These are phyloP conservation scores for Ceraclea dissimilis DNA, from an alignment of 2,888 invertebrate genomes.

Conservation along the genomic window DNA sequence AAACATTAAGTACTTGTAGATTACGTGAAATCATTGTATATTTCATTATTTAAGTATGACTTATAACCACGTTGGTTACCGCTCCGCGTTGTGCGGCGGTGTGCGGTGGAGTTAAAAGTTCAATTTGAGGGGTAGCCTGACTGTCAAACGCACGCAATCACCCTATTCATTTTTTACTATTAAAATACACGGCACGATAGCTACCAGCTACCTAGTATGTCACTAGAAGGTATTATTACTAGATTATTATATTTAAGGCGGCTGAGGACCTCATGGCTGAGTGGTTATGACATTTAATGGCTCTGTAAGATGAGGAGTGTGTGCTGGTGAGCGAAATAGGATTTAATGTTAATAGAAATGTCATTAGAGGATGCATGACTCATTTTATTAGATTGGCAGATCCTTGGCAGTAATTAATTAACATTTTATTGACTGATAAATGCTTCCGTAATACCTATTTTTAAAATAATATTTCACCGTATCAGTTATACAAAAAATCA, in stretches of 20 bases:
- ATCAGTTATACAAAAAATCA: too few species aligned
- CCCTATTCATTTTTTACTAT: constrained; percentile 1
- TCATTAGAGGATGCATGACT: not conserved
- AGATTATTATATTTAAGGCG: not conserved
- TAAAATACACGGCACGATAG: not conserved
- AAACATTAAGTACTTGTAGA: too few species aligned
- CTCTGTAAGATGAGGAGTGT: not conserved
- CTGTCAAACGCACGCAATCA: not conserved
- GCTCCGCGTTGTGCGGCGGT: too few species aligned
- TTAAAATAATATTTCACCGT: too few species aligned
- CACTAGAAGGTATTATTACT: too few species aligned
- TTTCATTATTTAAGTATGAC: too few species aligned
- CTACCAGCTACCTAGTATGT: too few species aligned
- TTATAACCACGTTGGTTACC: too few species aligned
- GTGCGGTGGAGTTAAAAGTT: not conserved
- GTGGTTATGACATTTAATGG: not conserved
- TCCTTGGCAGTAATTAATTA: too few species aligned
- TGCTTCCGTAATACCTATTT: too few species aligned
- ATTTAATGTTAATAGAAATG: not conserved
- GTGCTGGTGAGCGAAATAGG: not conserved
- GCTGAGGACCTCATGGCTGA: not conserved
- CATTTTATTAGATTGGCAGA: not conserved
- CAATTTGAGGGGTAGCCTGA: not conserved
- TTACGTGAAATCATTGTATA: too few species aligned
- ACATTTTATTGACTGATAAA: too few species aligned